A percentile compares a stretch with the other conserved stretches of the same genome.
Conservation (phyloP, 2,797 vertebrate species). For the Chrosomus eos region DNA sequence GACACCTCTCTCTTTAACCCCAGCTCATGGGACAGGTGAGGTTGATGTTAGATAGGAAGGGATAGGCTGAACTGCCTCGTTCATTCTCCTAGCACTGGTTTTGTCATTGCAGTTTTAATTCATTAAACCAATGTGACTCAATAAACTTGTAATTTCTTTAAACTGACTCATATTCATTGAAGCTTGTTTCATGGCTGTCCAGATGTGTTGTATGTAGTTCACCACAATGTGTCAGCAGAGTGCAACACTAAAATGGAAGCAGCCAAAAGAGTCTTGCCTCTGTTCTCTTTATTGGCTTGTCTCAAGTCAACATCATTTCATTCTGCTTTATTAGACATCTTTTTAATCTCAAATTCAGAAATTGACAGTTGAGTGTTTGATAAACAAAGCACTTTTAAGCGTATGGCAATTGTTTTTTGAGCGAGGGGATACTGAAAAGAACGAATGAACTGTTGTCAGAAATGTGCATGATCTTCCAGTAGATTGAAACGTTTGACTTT, state of each 20-base stretch:
- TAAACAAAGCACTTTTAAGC: not conserved
- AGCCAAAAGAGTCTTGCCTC: not conserved
- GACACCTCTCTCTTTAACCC: constrained; percentile 75
- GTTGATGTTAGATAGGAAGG: constrained; percentile 73
- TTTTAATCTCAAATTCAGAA: not conserved
- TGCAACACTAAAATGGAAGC: not conserved
- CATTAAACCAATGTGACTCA: constrained; percentile 73
- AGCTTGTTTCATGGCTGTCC: not conserved
- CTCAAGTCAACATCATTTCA: not conserved
- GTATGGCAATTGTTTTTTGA: not conserved
- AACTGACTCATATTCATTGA: constrained; percentile 22
- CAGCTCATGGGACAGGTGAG: constrained; percentile 65
- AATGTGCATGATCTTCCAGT: constrained; percentile 13
- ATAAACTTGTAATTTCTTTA: constrained; percentile 73
- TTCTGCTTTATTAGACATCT: not conserved
- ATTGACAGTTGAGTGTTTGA: not conserved
- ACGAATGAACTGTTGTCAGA: not conserved
- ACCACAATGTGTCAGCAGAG: constrained; percentile 55
- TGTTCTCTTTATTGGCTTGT: not conserved
- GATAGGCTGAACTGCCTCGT: constrained; percentile 52
- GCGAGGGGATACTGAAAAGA: not conserved
- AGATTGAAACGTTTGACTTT: not conserved
- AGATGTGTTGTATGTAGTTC: not conserved
- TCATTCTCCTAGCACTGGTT: constrained; percentile 63
- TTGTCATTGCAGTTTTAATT: constrained; percentile 60